Base-by-base conservation (phyloP, 2,113 vertebrate genomes). In the Pterocles orientalis region DNA sequence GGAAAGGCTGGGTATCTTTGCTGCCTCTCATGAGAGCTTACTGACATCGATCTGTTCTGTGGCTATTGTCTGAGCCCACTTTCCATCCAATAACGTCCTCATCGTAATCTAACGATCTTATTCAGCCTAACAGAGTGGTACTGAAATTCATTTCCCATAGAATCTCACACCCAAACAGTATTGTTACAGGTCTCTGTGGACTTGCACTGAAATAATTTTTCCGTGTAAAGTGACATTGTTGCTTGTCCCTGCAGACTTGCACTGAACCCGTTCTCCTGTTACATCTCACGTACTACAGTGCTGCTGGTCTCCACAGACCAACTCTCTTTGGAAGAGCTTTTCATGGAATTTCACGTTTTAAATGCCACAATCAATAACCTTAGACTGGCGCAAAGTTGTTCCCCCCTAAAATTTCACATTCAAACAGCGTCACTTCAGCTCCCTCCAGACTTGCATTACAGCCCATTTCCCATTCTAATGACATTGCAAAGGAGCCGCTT, bases 231-330 rank as follows among this genome's bases (percentile, higher is more conserved):
- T 41, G 70, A 94, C 77, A 91, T 89, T 76, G 69, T 66, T 79
- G 36, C 70, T 94, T 85, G 54, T 94, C 88, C 86, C 66, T 33
- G 66, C 69, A 94, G 86, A 89, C 58, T 91, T 82, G 36, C 43
- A 92, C 10, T 84, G 81, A 95, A 95, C 91, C 51, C n/a, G 85
- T 87, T 96, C 87, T 94, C 81, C 73, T 91, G 78, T 92, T 95
- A 39, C 17, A 92, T 76, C 77, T 79, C 70, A 80, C 65, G 57
- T 65, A 58, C 54, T 58, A 54, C 4, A 87, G 71, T 33, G 45
- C 50, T 69, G n/a, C 53, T 78, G 84, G 64, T 88, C 58, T 84
- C 54, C 86, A 82, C 29, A 85, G 70, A 73, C 47, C 39, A 87
- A 33, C 48, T 84, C 58, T 88, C 88, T 50, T 72, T 69, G 77